Conservation (phyloP, 2,797 vertebrate genomes). For the Phoxinus dragarum region DNA sequence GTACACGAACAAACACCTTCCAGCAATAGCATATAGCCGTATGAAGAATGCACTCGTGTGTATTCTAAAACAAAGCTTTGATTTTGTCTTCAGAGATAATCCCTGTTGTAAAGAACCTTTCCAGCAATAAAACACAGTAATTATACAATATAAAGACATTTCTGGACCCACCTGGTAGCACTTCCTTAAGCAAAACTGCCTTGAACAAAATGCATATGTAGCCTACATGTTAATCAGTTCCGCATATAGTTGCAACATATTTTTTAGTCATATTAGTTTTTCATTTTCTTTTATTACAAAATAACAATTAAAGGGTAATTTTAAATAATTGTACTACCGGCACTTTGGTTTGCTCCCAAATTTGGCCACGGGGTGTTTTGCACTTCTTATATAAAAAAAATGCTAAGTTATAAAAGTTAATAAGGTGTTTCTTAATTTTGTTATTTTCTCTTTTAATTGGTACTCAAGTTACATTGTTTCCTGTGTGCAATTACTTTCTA, state of each 20-base stretch:
- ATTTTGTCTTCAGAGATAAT: conserved; percentile 16
- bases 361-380: background rate
- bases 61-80: conserved; percentile 35
- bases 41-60: background rate
- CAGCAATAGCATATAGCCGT: background rate
- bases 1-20: conserved; percentile 27
- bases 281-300: background rate
- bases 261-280: background rate
- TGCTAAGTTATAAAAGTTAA: background rate
- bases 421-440: background rate
- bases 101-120: background rate
- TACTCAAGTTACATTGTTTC: background rate
- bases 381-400: background rate
- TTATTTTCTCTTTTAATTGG: background rate
- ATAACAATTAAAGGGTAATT: background rate
- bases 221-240: background rate
- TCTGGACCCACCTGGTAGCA: background rate
- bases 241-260: background rate
- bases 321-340: background rate
- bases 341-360: background rate
- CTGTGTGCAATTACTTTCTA: background rate
- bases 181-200: background rate
- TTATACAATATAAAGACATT: conserved; percentile 11
- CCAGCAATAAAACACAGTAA: background rate
- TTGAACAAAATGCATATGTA: background rate